Evolutionary conservation across 2,888 invertebrate genomes (phyloP), one percentile per base, ranked within the genome.

Genomic region (Erebia aethiops): DNA sequence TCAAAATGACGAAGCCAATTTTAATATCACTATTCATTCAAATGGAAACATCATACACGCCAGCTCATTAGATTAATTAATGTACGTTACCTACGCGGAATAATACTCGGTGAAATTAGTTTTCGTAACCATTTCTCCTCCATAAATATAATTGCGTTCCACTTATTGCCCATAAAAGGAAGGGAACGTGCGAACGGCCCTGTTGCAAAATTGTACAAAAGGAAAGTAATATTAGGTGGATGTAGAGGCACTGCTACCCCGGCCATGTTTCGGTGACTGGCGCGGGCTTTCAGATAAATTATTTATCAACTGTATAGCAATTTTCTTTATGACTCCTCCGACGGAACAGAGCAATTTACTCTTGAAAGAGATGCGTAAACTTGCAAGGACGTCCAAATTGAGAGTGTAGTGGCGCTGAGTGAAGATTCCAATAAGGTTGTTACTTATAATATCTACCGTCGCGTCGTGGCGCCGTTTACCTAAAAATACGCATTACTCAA

Each of bases 271-370:
- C 90, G 91, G 92, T 92, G 92, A 93, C 92, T 92, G 90, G 91
- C 87, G 89, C 88, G 89, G 89, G 90, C 92, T 92, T 89, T 91
- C 90, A 92, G 90, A 93, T 93, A 92, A 92, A 93, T 93, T 92
- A 93, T 93, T 93, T 93, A 93, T 92, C 92, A 93, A 93, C 92
- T 92, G 92, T 92, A 92, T 92, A 91, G 92, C 93, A 93, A 93
- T 93, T 93, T 93, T 92, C 93, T 93, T 93, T 93, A 93, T 91
- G 92, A 92, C 92, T 92, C 92, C 92, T 92, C 92, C 90, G 91
- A 89, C 92, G 92, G 88, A 90, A 89, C 90, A 87, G 87, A 91
- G 92, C 92, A 92, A 93, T 93, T 92, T 92, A 86, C 89, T 91
- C 87, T 84, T 86, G 92, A 90, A 91, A 89, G 91, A 91, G 90